Evolutionary conservation across 1,140 invertebrate species (phyloP).

Genomic region (Cryptotermes secundus): DNA sequence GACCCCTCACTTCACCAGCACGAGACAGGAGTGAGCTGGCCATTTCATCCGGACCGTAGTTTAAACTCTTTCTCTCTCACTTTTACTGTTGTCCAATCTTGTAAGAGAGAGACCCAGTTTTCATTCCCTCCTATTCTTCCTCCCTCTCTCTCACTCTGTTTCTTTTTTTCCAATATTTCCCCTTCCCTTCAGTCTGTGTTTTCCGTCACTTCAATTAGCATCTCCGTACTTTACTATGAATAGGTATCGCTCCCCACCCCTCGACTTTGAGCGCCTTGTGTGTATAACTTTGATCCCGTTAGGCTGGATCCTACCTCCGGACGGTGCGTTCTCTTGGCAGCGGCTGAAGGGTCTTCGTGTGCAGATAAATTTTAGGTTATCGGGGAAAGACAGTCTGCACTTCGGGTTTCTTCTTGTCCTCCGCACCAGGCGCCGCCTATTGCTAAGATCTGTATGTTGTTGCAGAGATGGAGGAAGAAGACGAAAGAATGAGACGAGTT

Average conservation of each 20-base stretch:
- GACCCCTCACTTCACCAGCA: not conserved
- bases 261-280: not conserved
- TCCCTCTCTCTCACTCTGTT: not conserved
- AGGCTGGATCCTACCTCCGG: not conserved
- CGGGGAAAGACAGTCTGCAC: not conserved
- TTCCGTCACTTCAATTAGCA: no score
- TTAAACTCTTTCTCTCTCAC: slow-evolving; percentile 8
- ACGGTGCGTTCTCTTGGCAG: no score
- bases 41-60: not conserved
- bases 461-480: not conserved
- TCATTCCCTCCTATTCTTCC: not conserved
- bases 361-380: not conserved
- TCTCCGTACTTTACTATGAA: not conserved
- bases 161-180: no score
- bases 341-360: no score
- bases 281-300: not conserved
- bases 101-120: not conserved
- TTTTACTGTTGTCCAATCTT: not conserved
- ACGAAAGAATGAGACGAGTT: not conserved
- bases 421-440: not conserved
- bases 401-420: not conserved
- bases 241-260: not conserved
- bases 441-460: not conserved
- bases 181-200: no score
- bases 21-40: not conserved